Conservation (phyloP, 2,888 invertebrate genomes). For the Eudemis profundana region DNA sequence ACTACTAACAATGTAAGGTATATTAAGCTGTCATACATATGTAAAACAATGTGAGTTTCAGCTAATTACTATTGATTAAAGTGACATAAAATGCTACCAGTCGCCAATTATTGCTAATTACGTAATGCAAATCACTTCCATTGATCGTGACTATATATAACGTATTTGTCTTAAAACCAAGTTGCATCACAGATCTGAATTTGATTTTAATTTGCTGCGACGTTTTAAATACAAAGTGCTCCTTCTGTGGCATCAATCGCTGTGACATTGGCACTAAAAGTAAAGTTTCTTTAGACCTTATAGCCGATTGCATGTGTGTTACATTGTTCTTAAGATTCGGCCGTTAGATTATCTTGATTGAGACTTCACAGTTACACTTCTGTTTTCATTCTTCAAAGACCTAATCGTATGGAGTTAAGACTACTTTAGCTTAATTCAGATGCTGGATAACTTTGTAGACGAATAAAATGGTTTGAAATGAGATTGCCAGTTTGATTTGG, state of each 20-base stretch:
- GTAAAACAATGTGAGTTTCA: no score
- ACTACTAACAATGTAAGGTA: no score
- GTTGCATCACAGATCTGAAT: no score
- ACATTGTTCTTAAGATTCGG: constrained; percentile 33
- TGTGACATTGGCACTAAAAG: constrained; percentile 11
- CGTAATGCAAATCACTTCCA: no score
- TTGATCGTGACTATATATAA: no score
- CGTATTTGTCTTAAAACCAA: no score
- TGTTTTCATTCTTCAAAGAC: not conserved
- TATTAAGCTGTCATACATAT: no score
- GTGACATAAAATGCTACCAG: no score
- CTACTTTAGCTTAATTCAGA: not conserved
- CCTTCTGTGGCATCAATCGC: constrained; percentile 8
- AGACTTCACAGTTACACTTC: constrained; percentile 2
- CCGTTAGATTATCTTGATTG: constrained; percentile 32
- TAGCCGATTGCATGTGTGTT: constrained; percentile 26
- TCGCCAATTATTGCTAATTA: no score
- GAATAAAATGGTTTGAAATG: not conserved
- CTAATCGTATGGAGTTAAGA: not conserved
- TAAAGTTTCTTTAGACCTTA: constrained; percentile 26
- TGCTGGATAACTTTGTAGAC: not conserved
- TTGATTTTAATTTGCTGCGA: not conserved
- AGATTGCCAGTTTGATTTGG: constrained; percentile 23
- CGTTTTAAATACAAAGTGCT: constrained; percentile 8
- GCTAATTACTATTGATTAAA: no score